Evolutionary conservation across 1,140 invertebrate genomes (phyloP).

Genomic region (Helicorthomorpha holstii): DNA sequence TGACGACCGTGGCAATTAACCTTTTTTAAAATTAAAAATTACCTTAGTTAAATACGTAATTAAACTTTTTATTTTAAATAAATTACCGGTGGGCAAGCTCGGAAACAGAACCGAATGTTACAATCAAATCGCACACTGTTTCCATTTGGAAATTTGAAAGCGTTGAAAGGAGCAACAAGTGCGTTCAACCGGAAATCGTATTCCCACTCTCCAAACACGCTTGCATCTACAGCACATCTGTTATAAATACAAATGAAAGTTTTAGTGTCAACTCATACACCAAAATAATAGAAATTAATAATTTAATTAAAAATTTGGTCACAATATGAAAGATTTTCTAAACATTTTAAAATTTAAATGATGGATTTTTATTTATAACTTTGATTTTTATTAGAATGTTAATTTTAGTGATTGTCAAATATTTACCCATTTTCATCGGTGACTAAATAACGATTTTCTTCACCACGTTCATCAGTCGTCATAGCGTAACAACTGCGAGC

Average conservation of each 20-base stretch:
- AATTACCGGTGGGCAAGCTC: conserved; percentile 80
- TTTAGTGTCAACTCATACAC: too few relatives aligned
- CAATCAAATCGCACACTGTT: conserved; percentile 91
- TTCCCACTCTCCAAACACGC: conserved; percentile 84
- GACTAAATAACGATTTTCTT: conserved; percentile 78
- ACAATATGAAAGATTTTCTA: too few relatives aligned
- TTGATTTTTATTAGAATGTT: neutral
- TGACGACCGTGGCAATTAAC: conserved; percentile 81
- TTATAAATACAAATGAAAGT: conserved; percentile 3
- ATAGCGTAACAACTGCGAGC: conserved; percentile 81
- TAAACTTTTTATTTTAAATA: neutral
- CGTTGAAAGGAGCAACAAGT: conserved; percentile 71
- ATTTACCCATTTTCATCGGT: conserved; percentile 68
- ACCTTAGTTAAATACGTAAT: neutral
- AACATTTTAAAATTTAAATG: too few relatives aligned
- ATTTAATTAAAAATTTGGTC: too few relatives aligned
- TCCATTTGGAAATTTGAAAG: conserved; percentile 88
- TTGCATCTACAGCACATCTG: conserved; percentile 68
- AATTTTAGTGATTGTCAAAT: neutral
- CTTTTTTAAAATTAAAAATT: conserved; percentile 26
- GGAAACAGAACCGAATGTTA: conserved; percentile 87
- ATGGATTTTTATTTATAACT: too few relatives aligned
- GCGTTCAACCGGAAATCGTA: conserved; percentile 64
- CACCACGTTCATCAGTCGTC: conserved; percentile 64
- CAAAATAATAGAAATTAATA: too few relatives aligned